phyloP scores from a whole-genome alignment of 2,888 invertebrate species.

The Tetragonula carbonaria region DNA sequence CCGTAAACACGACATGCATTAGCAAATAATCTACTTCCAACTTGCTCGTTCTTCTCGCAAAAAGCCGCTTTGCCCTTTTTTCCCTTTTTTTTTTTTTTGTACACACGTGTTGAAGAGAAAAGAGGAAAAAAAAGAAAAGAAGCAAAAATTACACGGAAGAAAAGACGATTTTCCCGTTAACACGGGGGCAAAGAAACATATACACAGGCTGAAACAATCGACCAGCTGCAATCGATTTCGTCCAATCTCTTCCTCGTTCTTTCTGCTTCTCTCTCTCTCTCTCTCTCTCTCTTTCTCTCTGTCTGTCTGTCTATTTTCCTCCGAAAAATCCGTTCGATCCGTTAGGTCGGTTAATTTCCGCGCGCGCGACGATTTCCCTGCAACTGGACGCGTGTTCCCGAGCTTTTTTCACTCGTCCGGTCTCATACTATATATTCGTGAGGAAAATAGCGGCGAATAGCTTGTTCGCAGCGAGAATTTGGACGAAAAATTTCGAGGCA shows the following conservation, averaged over 20 bases:
- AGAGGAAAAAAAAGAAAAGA: background rate
- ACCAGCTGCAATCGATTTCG: background rate
- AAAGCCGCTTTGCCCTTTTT: background rate
- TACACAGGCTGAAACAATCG: background rate
- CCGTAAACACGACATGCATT: background rate
- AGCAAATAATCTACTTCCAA: background rate
- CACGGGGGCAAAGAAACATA: background rate
- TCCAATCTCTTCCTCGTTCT: no score
- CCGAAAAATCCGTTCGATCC: conserved; percentile 1
- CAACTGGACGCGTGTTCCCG: background rate
- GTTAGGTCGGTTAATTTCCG: conserved; percentile 13
- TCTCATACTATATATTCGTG: background rate
- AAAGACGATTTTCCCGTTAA: conserved; percentile 11
- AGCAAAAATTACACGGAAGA: background rate
- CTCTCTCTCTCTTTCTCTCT: no score
- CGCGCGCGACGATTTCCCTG: background rate
- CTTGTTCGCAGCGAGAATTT: background rate
- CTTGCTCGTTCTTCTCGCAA: background rate
- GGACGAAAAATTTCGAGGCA: conserved; percentile 31
- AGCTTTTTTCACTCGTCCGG: background rate
- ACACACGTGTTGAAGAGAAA: no score
- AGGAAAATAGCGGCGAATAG: background rate
- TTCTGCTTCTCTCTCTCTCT: no score
- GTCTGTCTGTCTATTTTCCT: background rate
- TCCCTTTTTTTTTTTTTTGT: no score